These are phyloP conservation scores for Semicossyphus pulcher DNA, from an alignment of 2,113 vertebrate species.

Conservation along the genomic window DNA sequence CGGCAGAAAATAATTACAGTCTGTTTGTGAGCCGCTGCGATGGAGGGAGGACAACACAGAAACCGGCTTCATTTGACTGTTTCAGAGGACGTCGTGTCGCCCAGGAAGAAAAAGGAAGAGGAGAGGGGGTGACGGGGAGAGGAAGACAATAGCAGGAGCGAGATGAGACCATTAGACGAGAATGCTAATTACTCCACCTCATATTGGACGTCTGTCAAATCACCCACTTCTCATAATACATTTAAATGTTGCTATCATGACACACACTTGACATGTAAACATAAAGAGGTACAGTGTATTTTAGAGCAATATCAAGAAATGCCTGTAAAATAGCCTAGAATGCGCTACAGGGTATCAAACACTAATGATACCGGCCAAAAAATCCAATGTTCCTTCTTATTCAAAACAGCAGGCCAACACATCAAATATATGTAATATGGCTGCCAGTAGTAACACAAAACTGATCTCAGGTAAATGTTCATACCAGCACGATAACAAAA, in stretches of 20 bases:
- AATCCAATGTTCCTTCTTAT: too few relatives aligned
- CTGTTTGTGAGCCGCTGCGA: constrained; percentile 69
- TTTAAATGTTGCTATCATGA: constrained; percentile 38
- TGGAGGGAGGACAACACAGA: constrained; percentile 76
- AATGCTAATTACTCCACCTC: constrained; percentile 75
- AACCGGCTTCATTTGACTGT: constrained; percentile 73
- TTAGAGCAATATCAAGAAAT: too few relatives aligned
- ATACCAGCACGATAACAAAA: too few relatives aligned
- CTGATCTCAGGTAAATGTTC: too few relatives aligned
- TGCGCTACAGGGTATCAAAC: too few relatives aligned
- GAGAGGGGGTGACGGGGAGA: constrained; percentile 35
- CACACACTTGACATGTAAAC: constrained; percentile 7
- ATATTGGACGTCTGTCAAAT: constrained; percentile 69
- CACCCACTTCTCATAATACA: constrained; percentile 45
- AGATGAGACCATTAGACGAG: constrained; percentile 53
- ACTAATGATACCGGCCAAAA: too few relatives aligned
- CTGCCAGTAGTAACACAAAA: too few relatives aligned
- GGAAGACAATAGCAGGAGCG: constrained; percentile 52
- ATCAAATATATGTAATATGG: too few relatives aligned
- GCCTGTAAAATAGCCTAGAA: too few relatives aligned
- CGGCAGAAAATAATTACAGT: constrained; percentile 83
- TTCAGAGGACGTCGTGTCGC: constrained; percentile 80
- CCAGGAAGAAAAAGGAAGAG: constrained; percentile 49
- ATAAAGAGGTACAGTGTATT: not conserved
- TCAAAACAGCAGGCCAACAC: too few relatives aligned